Conservation (phyloP, 2,888 invertebrate genomes). For the Andrena dorsata region DNA sequence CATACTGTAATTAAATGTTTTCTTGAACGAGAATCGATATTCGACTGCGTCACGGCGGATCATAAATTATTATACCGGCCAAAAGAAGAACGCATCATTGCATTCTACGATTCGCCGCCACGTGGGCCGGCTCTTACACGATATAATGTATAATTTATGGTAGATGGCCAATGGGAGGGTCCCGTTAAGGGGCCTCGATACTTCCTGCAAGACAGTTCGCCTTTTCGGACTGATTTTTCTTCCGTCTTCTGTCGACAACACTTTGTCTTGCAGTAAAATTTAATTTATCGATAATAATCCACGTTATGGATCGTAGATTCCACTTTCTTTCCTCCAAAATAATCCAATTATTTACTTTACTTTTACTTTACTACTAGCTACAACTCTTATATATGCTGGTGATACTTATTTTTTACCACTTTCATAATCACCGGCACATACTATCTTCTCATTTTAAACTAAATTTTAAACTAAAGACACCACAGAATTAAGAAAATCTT, state of each 20-base stretch:
- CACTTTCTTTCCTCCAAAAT: background rate
- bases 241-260: conserved; percentile 32
- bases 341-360: background rate
- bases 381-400: no score
- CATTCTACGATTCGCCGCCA: conserved; percentile 67
- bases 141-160: conserved; percentile 74
- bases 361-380: no score
- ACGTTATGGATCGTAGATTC: background rate
- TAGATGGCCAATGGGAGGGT: conserved; percentile 70
- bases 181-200: conserved; percentile 74
- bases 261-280: conserved; percentile 17
- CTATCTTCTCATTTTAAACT: no score
- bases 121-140: conserved; percentile 71
- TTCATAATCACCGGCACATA: no score
- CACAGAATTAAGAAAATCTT: no score
- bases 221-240: conserved; percentile 70
- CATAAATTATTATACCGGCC: conserved; percentile 65
- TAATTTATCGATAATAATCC: background rate
- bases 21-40: conserved; percentile 61
- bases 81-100: conserved; percentile 62
- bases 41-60: conserved; percentile 55
- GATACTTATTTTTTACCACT: no score
- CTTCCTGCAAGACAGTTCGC: conserved; percentile 60
- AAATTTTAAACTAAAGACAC: no score
- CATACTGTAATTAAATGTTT: conserved; percentile 48